phyloP scores from a whole-genome alignment of 2,888 invertebrate species.

The Lithophane semibrunnea region DNA sequence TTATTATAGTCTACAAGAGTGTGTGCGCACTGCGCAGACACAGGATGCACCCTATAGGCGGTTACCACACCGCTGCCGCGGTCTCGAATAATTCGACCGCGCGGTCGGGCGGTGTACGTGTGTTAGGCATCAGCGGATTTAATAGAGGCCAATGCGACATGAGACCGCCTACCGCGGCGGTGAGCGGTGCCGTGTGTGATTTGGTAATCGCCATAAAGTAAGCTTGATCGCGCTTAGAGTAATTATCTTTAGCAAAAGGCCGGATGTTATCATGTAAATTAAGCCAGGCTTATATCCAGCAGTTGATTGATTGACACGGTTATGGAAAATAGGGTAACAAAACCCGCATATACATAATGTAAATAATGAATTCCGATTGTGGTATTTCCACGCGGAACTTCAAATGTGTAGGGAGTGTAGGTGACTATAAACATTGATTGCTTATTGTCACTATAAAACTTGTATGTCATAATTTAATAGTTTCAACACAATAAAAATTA shows the following conservation, averaged over 20 bases:
- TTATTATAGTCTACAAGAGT: too few relatives aligned
- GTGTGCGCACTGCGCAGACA: too few relatives aligned
- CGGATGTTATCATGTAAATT: constrained; percentile 11
- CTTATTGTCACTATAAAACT: constrained; percentile 12
- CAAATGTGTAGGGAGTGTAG: constrained; percentile 14
- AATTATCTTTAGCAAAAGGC: background rate
- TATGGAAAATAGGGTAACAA: constrained; percentile 39
- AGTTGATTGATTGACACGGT: constrained; percentile 20
- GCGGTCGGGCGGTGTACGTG: too few relatives aligned
- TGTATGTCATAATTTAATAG: constrained; percentile 4
- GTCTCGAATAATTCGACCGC: too few relatives aligned
- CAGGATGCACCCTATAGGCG: too few relatives aligned
- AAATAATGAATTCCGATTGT: constrained; percentile 30
- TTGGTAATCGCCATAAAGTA: too few relatives aligned
- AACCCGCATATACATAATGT: constrained; percentile 38
- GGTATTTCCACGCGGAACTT: constrained; percentile 56
- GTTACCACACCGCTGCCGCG: too few relatives aligned
- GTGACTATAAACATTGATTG: constrained; percentile 12
- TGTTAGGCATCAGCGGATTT: too few relatives aligned
- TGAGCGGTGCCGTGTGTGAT: too few relatives aligned
- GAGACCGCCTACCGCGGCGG: too few relatives aligned
- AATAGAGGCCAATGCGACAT: too few relatives aligned
- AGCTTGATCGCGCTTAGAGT: too few relatives aligned
- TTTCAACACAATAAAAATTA: background rate
- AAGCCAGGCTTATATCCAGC: background rate